Evolutionary conservation across 2,888 invertebrate genomes (phyloP).

Genomic region (Poecilobothrus nobilitatus): DNA sequence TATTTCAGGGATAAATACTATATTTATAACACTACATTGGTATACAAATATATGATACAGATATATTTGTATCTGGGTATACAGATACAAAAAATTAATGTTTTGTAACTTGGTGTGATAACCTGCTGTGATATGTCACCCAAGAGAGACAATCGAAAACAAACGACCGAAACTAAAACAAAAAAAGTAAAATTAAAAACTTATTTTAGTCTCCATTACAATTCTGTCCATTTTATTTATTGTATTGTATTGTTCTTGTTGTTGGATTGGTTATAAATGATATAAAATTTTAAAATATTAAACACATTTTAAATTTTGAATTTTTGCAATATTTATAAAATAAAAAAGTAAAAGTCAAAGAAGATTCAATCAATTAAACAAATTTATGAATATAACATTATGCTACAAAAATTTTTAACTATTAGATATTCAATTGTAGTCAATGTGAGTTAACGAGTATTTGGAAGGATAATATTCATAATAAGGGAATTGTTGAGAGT

Average conservation of each 20-base stretch:
- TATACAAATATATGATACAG: not conserved
- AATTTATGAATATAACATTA: not conserved
- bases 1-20: not conserved
- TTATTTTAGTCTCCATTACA: too few relatives aligned
- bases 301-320: not conserved
- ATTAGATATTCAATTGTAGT: too few relatives aligned
- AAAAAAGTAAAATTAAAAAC: too few relatives aligned
- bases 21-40: not conserved
- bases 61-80: too few relatives aligned
- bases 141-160: not conserved
- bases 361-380: not conserved
- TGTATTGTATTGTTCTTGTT: not conserved
- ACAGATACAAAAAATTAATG: not conserved
- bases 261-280: not conserved
- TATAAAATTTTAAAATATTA: not conserved
- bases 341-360: not conserved
- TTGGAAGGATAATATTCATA: too few relatives aligned
- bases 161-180: not conserved
- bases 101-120: not conserved
- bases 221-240: not conserved
- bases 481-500: too few relatives aligned
- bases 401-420: too few relatives aligned
- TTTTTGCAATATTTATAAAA: not conserved
- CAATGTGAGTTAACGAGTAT: too few relatives aligned
- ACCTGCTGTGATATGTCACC: conserved; percentile 6